phyloP scores from a whole-genome alignment of 1,140 invertebrate species.

The Popillia japonica region DNA sequence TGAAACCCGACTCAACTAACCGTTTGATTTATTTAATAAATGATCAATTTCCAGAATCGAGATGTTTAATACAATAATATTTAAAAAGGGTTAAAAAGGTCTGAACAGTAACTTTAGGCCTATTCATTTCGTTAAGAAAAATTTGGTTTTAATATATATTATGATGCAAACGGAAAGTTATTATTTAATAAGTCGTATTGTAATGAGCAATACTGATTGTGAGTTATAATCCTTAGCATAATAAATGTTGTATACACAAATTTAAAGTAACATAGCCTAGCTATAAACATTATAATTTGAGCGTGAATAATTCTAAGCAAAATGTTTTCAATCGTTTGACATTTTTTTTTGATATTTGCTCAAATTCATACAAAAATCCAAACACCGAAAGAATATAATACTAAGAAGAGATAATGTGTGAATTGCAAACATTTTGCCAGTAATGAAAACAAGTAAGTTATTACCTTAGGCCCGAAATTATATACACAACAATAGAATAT shows the following conservation, averaged over 20 bases:
- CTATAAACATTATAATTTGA: too few species aligned
- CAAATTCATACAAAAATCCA: background rate
- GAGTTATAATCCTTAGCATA: background rate
- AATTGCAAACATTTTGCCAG: constrained; percentile 3
- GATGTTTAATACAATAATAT: background rate
- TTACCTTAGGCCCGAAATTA: constrained; percentile 1
- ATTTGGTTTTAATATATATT: too few species aligned
- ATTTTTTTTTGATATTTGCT: background rate
- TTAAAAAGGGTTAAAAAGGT: background rate
- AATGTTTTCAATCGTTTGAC: constrained; percentile 6
- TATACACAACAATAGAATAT: background rate
- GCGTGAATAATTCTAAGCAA: constrained; percentile 4
- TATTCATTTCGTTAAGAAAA: constrained; percentile 20
- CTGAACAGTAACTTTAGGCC: constrained; percentile 25
- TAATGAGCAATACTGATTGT: background rate
- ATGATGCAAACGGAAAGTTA: too few species aligned
- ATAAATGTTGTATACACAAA: background rate
- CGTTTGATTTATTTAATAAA: constrained; percentile 1
- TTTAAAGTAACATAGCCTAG: too few species aligned
- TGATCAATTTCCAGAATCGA: background rate
- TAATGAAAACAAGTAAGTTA: background rate
- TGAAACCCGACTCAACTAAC: background rate
- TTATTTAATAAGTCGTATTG: background rate
- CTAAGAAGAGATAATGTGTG: too few species aligned
- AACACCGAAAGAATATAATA: background rate